Conservation (phyloP, 2,113 vertebrate species). For the Apeltes quadracus region DNA sequence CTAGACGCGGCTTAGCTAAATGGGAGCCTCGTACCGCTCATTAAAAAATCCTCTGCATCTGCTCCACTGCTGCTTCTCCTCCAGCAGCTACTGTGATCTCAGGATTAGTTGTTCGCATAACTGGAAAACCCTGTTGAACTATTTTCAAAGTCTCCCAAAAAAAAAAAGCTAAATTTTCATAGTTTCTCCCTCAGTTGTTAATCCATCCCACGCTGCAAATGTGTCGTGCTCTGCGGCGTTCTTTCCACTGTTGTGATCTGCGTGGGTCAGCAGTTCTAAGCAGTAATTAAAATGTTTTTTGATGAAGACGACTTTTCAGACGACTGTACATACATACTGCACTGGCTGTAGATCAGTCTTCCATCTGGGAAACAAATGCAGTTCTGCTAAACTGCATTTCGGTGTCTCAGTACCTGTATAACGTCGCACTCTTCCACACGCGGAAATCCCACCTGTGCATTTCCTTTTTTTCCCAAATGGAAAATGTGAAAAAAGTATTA, state of each 20-base stretch:
- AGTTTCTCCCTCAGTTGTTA: constrained; percentile 19
- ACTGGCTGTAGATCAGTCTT: constrained; percentile 6
- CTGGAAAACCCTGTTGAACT: constrained; percentile 13
- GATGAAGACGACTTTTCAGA: constrained; percentile 49
- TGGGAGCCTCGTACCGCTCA: neutral
- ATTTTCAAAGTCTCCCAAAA: neutral
- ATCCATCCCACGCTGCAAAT: constrained; percentile 29
- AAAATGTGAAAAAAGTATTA: too few relatives aligned
- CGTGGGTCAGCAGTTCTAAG: constrained; percentile 56
- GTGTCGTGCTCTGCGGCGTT: constrained; percentile 21
- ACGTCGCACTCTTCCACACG: neutral
- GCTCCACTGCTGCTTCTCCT: neutral
- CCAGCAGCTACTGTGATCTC: neutral
- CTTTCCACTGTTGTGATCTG: constrained; percentile 30
- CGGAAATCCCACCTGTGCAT: constrained; percentile 13
- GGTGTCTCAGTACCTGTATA: too few relatives aligned
- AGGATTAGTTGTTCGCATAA: constrained; percentile 33
- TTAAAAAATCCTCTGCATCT: neutral
- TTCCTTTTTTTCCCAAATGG: constrained; percentile 2
- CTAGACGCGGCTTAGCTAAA: neutral
- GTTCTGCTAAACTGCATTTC: too few relatives aligned
- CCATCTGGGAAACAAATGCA: constrained; percentile 38
- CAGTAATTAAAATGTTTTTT: constrained; percentile 65
- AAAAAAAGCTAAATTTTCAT: neutral
- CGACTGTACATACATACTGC: constrained; percentile 32